These are phyloP conservation scores for Virgularia gustaviana DNA, from an alignment of 92 coral and sea anemone species.

Conservation along the genomic window DNA sequence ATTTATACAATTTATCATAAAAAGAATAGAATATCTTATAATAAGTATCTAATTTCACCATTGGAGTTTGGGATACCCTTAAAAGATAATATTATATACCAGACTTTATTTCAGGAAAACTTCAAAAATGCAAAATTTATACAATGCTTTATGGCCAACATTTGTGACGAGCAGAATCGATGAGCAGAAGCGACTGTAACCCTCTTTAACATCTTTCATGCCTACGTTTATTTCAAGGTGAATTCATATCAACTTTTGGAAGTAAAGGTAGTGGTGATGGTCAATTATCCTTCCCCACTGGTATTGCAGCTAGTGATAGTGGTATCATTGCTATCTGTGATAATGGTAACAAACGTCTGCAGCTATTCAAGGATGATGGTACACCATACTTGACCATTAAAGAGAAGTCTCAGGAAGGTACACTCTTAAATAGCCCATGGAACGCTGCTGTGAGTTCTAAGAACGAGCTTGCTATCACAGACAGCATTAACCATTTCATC, in stretches of 20 bases:
- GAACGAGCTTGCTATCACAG: constrained; percentile 21
- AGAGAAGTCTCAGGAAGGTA: not conserved
- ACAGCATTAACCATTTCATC: constrained; percentile 26
- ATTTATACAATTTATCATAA: no score
- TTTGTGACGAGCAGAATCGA: no score
- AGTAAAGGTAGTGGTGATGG: constrained; percentile 26
- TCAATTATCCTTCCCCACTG: constrained; percentile 20
- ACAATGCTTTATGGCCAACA: not conserved
- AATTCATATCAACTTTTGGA: constrained; percentile 32
- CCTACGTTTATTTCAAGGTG: not conserved
- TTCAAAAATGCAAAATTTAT: no score
- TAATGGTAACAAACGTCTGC: constrained; percentile 30
- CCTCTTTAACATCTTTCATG: not conserved
- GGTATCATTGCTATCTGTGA: constrained; percentile 39
- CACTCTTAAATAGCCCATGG: constrained; percentile 20
- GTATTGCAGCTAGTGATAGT: constrained; percentile 28
- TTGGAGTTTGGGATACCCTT: no score
- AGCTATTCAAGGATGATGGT: constrained; percentile 31
- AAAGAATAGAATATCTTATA: no score
- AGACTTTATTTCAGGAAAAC: no score
- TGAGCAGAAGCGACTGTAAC: no score
- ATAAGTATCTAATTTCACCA: no score
- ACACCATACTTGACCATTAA: constrained; percentile 1
- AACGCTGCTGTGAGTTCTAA: constrained; percentile 7
- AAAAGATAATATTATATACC: no score